Evolutionary conservation across 2,888 invertebrate species (phyloP).

Genomic region (Xanthorhoe spadicearia): DNA sequence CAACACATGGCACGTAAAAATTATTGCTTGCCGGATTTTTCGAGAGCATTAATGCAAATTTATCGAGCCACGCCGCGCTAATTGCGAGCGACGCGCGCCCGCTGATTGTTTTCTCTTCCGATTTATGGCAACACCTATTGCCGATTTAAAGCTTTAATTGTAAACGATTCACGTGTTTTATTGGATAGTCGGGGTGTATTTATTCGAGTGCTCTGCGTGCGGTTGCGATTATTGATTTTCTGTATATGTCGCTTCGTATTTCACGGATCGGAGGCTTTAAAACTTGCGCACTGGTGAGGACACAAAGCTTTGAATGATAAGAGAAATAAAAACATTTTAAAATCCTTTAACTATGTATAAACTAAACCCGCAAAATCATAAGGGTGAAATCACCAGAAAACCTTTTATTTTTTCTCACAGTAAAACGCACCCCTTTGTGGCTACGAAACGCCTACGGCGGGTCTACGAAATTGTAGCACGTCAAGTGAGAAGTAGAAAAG

Average conservation of each 20-base stretch:
- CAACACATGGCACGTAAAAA: slow-evolving; percentile 78
- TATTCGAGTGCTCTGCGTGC: slow-evolving; percentile 76
- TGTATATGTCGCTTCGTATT: slow-evolving; percentile 55
- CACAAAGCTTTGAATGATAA: not conserved
- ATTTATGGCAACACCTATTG: slow-evolving; percentile 85
- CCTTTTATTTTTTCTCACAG: slow-evolving; percentile 15
- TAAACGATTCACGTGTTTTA: slow-evolving; percentile 84
- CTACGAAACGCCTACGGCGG: slow-evolving; percentile 42
- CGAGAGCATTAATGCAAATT: slow-evolving; percentile 85
- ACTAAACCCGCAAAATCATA: not conserved
- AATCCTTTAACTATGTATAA: not conserved
- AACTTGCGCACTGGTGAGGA: slow-evolving; percentile 1
- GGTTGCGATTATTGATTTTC: slow-evolving; percentile 81
- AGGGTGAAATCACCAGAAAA: not conserved
- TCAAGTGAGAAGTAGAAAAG: slow-evolving; percentile 68
- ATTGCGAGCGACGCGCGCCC: slow-evolving; percentile 81
- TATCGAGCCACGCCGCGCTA: slow-evolving; percentile 83
- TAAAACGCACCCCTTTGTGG: slow-evolving; percentile 37
- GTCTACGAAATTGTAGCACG: slow-evolving; percentile 59
- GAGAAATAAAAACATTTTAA: not conserved
- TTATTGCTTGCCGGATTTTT: slow-evolving; percentile 83
- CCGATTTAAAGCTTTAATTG: slow-evolving; percentile 85
- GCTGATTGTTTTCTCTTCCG: slow-evolving; percentile 83
- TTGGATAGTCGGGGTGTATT: slow-evolving; percentile 82
- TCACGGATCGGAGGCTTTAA: slow-evolving; percentile 34